phyloP scores from a whole-genome alignment of 2,888 invertebrate species.

The Pogonocherus hispidulus region DNA sequence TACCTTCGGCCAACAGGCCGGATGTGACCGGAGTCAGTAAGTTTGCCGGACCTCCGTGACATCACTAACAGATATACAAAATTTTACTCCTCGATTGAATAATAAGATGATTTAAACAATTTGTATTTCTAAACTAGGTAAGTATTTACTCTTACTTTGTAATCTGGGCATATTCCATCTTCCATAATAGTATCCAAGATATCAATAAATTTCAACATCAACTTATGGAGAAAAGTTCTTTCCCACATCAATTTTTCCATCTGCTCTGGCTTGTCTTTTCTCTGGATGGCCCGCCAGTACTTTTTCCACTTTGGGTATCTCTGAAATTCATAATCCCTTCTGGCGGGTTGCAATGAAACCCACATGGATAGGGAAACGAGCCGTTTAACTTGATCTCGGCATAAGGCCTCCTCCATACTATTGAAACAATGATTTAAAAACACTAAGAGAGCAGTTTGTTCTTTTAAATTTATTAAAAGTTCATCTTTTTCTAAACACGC shows the following conservation, averaged over 20 bases:
- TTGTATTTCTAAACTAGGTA: too few species aligned
- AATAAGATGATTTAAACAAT: too few species aligned
- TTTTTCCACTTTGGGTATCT: constrained; percentile 91
- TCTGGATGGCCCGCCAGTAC: constrained; percentile 91
- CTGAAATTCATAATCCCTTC: constrained; percentile 89
- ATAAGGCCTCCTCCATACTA: constrained; percentile 95
- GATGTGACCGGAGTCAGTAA: too few species aligned
- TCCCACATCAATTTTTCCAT: constrained; percentile 86
- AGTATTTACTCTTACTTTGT: constrained; percentile 70
- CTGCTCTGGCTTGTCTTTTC: constrained; percentile 82
- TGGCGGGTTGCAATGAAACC: constrained; percentile 86
- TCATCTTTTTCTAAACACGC: constrained; percentile 78
- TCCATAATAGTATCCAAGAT: constrained; percentile 82
- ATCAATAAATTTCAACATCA: constrained; percentile 90
- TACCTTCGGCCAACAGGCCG: too few species aligned
- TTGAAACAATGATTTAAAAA: constrained; percentile 98
- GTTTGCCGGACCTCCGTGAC: too few species aligned
- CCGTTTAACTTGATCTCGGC: constrained; percentile 90
- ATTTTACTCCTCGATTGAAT: too few species aligned
- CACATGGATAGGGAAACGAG: constrained; percentile 95
- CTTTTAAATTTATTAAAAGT: constrained; percentile 72
- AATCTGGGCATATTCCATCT: constrained; percentile 73
- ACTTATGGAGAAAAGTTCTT: constrained; percentile 84
- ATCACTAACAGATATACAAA: too few species aligned
- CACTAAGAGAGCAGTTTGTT: constrained; percentile 89